Evolutionary conservation across 2,797 vertebrate genomes (phyloP), one percentile per base, ranked within the genome.

Genomic region (Eutrigla gurnardus): DNA sequence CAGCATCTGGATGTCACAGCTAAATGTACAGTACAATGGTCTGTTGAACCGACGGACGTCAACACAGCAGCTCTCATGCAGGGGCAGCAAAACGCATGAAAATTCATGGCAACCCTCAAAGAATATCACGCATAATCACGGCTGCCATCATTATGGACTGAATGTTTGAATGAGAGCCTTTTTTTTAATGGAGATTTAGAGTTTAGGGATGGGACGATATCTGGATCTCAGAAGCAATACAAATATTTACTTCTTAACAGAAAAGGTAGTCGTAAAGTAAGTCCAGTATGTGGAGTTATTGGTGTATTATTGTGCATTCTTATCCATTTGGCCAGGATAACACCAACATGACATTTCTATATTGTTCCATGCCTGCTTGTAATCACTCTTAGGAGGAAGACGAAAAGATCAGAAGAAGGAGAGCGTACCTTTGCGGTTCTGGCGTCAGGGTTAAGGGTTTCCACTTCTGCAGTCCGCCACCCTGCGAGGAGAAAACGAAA

Each of bases 341-440:
- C 3, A 1, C 1, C 32, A 25, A 33, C 2, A 53, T 13, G 25
- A 52, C 12, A 52, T 52, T 25, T 25, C 12, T 5, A 6, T 3
- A n/a, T 49, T n/a, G 46, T 18, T 11, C 18, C 49, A 52, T 32
- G 49, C 4, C 47, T 25, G 11, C 49, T 13, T 52, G 49, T 52
- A 18, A 52, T 52, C 49, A 52, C 10, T 49, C 18, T 13, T 12
- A 32, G 39, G 18, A 62, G 17, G 65, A 65, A 40, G 59, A 32
- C 1, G 40, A 59, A 32, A 43, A n/a, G 10, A 52, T 12, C 47
- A 32, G 18, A 13, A 18, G 53, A 14, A 13, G 68, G 50, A 17
- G 59, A 2, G 5, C 49, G 64, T 93, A 99, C 98, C 97, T 96
- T 77, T 96, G 94, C 60, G 96, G 96, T 82, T 98, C 96, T 0